Evolutionary conservation across 2,113 vertebrate species (phyloP).

Genomic region (Hemichromis elongatus): DNA sequence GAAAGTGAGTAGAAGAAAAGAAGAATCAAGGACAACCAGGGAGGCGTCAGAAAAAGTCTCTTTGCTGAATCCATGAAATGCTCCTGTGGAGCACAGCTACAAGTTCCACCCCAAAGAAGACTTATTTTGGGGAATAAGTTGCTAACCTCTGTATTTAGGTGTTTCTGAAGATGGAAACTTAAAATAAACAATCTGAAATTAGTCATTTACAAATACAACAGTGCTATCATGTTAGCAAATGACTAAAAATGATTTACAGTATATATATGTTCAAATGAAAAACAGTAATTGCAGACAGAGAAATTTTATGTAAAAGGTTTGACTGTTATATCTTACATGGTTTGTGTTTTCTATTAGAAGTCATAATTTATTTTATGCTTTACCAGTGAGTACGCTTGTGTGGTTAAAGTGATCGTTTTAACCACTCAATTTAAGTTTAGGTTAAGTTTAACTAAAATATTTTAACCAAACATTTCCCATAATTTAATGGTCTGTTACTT

Average conservation of each 20-base stretch:
- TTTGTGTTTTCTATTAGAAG: neutral
- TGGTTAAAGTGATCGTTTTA: neutral
- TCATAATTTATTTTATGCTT: neutral
- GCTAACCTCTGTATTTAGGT: neutral
- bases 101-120: neutral
- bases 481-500: neutral
- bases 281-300: neutral
- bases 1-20: neutral
- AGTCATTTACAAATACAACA: neutral
- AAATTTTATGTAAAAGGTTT: neutral
- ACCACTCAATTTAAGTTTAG: neutral
- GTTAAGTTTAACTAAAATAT: neutral
- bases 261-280: neutral
- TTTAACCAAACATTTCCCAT: neutral
- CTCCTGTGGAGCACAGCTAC: neutral
- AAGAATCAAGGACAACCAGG: neutral
- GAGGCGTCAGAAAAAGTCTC: neutral
- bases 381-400: neutral
- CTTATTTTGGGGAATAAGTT: constrained; percentile 7
- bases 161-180: neutral
- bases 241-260: neutral
- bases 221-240: neutral
- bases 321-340: accelerated
- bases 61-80: neutral
- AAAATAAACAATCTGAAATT: neutral